Percentiles rank a stretch among this genome's conserved stretches.
Conservation (phyloP, 1,140 invertebrate genomes). For the Drosophila bifasciata region DNA sequence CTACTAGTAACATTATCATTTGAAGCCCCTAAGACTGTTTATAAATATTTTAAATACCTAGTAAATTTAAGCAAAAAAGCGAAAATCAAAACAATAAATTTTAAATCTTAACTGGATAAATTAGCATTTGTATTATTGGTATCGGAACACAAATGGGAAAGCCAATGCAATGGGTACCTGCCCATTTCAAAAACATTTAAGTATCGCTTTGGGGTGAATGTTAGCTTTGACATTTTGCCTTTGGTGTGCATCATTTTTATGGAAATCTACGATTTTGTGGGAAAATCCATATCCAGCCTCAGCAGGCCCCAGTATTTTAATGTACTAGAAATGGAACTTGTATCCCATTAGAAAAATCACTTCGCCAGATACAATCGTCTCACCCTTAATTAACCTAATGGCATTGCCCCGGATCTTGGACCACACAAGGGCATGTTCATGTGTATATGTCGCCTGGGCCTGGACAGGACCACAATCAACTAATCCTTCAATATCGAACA, state of each 20-base stretch:
- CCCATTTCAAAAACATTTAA: too few species aligned
- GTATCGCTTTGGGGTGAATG: too few species aligned
- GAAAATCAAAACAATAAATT: constrained; percentile 39
- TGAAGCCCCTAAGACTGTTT: constrained; percentile 68
- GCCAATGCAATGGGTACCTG: too few species aligned
- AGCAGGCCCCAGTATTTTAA: too few species aligned
- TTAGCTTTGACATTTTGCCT: too few species aligned
- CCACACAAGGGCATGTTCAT: constrained; percentile 62
- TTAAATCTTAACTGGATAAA: constrained; percentile 34
- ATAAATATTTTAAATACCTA: constrained; percentile 30
- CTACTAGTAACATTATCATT: constrained; percentile 21
- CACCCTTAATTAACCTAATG: constrained; percentile 52
- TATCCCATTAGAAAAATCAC: constrained; percentile 5
- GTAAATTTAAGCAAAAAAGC: constrained; percentile 5
- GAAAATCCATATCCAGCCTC: too few species aligned
- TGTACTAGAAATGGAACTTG: background rate
- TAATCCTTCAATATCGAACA: constrained; percentile 63
- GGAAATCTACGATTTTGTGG: too few species aligned
- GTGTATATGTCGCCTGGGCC: constrained; percentile 10
- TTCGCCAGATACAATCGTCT: constrained; percentile 30
- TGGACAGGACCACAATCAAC: constrained; percentile 48
- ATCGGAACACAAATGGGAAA: background rate
- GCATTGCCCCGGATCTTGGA: constrained; percentile 37
- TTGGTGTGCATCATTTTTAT: too few species aligned
- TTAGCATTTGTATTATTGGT: background rate